phyloP scores from a whole-genome alignment of 2,888 invertebrate genomes.

The Cryptocephalus primarius region DNA sequence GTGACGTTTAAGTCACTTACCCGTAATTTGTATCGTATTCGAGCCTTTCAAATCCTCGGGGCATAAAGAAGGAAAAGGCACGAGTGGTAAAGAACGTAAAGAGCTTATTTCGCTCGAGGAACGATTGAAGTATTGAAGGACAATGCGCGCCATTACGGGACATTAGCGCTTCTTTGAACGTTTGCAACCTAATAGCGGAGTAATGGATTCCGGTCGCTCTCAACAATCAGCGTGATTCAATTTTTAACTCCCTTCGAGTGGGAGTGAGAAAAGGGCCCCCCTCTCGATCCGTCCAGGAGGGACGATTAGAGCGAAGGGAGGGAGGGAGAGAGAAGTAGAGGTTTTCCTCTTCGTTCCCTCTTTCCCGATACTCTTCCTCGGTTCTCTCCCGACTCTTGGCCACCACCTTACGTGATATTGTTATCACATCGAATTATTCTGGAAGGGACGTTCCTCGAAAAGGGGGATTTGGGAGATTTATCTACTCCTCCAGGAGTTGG shows the following conservation, averaged over 20 bases:
- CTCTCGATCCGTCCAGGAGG: too few relatives aligned
- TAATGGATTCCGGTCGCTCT: conserved; percentile 34
- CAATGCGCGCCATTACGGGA: conserved; percentile 34
- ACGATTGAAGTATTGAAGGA: conserved; percentile 33
- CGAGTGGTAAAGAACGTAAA: conserved; percentile 23
- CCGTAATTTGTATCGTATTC: conserved; percentile 10
- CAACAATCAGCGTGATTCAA: conserved; percentile 35
- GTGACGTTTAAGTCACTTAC: conserved; percentile 3
- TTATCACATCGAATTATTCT: not conserved
- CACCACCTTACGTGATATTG: not conserved
- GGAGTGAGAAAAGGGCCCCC: not conserved
- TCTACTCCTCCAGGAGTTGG: too few relatives aligned
- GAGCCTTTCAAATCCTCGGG: conserved; percentile 8
- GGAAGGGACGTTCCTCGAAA: too few relatives aligned
- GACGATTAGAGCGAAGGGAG: too few relatives aligned
- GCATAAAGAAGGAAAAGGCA: conserved; percentile 5
- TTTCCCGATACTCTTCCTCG: too few relatives aligned
- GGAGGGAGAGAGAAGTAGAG: too few relatives aligned
- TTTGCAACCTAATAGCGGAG: conserved; percentile 34
- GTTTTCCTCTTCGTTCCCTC: too few relatives aligned
- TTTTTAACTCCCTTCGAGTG: conserved; percentile 30
- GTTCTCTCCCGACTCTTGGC: not conserved
- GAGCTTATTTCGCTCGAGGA: conserved; percentile 31
- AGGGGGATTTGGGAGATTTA: too few relatives aligned
- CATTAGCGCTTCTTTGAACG: conserved; percentile 36